Base-by-base conservation (phyloP, 2,113 vertebrate genomes). In the Xenopus laevis region DNA sequence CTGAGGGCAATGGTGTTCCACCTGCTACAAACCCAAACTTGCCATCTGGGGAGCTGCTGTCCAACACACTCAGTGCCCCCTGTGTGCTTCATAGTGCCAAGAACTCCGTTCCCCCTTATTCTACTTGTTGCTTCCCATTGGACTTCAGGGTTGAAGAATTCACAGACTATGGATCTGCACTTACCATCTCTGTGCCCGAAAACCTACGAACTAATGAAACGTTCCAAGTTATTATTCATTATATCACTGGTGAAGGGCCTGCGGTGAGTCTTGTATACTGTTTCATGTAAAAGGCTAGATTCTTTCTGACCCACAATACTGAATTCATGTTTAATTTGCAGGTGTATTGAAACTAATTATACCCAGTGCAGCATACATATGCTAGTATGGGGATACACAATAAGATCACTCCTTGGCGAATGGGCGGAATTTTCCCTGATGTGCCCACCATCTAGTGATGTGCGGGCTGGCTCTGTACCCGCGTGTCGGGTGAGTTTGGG, bases 81-180 rank as follows among this genome's bases (percentile, higher is more conserved):
- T 61, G 70, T 40, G 65, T 72, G 21, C 55, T 58, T 30, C 75
- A 60, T 53, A 53, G 27, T 62, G 63, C 59, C 60, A 72, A 52
- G 16, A 53, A 68, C 10, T 52, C 71, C 15, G 85, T 86, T 71
- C 78, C 86, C 46, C 40, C 83, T 23, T 81, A 79, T 12, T 68
- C 80, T n/a, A 75, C 78, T 2, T 79, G 83, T 23, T 40, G 84
- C 18, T 86, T 88, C 60, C 93, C 96, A 9, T 89, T 90, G 30
- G 81, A 81, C 80, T 89, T 90, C 86, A 85, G 93, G 17, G 81
- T 96, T 13, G 95, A 95, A 71, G 93, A 94, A 0, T 96, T 98
- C 85, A 92, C 94, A 0, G 95, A 96, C 79, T 98, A 95, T 10
- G 96, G 95, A 55, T 94, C 95, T 0, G 89, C 94, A 0, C 94